These are phyloP conservation scores for Drosophila siamana DNA, from an alignment of 2,888 invertebrate species.

Conservation along the genomic window DNA sequence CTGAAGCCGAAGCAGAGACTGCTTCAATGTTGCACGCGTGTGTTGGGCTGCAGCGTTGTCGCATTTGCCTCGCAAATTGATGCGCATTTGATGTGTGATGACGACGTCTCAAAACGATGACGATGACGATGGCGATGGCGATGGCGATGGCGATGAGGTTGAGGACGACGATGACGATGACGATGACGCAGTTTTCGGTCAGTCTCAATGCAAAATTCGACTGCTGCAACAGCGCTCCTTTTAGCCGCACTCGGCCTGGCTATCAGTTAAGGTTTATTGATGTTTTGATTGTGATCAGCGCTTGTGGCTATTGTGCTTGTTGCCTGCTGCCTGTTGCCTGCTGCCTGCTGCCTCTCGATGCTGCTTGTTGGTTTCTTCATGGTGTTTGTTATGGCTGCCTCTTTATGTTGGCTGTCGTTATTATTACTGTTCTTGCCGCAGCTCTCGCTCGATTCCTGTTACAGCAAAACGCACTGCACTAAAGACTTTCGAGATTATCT, in stretches of 20 bases:
- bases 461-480: constrained; percentile 38
- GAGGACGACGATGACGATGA: constrained; percentile 24
- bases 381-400: constrained; percentile 71
- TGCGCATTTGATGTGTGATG: constrained; percentile 75
- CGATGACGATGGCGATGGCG: constrained; percentile 5
- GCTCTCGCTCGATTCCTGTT: constrained; percentile 11
- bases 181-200: constrained; percentile 52
- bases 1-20: neutral
- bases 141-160: constrained; percentile 33
- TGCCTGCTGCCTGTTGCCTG: constrained; percentile 32
- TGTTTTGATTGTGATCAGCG: constrained; percentile 79
- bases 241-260: constrained; percentile 42
- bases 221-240: constrained; percentile 15
- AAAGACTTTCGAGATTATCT: constrained; percentile 56
- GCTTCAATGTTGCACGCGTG: constrained; percentile 61
- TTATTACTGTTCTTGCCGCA: constrained; percentile 29
- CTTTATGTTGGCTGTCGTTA: constrained; percentile 54
- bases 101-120: constrained; percentile 43
- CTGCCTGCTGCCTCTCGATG: constrained; percentile 1
- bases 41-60: constrained; percentile 54
- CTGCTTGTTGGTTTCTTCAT: constrained; percentile 49
- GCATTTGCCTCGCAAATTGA: constrained; percentile 70
- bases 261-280: constrained; percentile 81
- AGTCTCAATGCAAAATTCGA: constrained; percentile 54
- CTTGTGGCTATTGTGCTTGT: constrained; percentile 66